phyloP scores from a whole-genome alignment of 2,888 invertebrate species.

The Stenurella melanura region DNA sequence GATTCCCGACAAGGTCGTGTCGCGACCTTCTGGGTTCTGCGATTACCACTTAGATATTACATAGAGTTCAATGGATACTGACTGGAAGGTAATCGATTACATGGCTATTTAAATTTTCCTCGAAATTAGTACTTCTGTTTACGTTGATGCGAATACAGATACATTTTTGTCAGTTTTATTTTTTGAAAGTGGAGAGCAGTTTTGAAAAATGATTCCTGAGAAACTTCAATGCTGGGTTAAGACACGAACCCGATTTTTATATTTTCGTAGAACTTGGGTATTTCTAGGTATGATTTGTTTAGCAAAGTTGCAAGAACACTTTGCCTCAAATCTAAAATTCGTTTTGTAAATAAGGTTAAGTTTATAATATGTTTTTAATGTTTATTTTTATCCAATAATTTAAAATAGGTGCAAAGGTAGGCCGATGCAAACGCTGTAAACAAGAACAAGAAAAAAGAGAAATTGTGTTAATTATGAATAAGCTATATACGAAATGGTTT shows the following conservation, averaged over 20 bases:
- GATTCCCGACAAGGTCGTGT: constrained; percentile 33
- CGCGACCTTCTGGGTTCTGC: constrained; percentile 4
- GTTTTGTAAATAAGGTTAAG: no score
- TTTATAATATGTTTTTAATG: no score
- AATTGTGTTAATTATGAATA: no score
- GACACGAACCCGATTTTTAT: neutral
- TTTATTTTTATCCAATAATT: no score
- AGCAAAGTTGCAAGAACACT: no score
- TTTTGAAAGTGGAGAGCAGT: neutral
- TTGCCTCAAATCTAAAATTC: no score
- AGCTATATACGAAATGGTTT: no score
- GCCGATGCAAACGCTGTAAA: no score
- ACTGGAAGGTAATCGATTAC: neutral
- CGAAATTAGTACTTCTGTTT: neutral
- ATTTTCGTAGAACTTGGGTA: neutral
- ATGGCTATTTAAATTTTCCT: neutral
- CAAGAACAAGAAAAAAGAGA: no score
- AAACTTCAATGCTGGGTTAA: neutral
- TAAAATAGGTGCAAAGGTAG: no score
- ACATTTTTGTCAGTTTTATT: neutral
- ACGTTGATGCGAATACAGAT: neutral
- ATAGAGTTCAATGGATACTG: neutral
- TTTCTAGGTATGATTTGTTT: no score
- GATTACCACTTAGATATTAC: neutral
- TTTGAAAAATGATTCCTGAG: neutral